phyloP scores from a whole-genome alignment of 1,140 invertebrate species.

The Drosophila aff. region DNA sequence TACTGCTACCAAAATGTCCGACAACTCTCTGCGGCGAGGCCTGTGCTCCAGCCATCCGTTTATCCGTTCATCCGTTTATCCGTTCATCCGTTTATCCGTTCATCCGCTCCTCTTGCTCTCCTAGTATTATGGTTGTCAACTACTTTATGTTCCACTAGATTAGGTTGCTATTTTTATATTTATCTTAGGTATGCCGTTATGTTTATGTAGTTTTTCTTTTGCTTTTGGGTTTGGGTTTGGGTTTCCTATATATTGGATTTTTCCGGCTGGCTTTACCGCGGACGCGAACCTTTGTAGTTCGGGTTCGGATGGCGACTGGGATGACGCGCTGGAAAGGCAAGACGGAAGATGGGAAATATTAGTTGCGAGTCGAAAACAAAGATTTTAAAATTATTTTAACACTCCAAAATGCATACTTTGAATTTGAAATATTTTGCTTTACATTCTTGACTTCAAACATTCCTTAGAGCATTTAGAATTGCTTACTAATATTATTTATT shows the following conservation, averaged over 20 bases:
- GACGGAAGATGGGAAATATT: background rate
- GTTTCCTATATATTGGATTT: slow-evolving; percentile 32
- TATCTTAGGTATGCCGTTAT: slow-evolving; percentile 83
- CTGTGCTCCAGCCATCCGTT: slow-evolving; percentile 33
- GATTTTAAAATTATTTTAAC: too few relatives aligned
- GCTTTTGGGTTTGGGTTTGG: slow-evolving; percentile 39
- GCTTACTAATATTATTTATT: too few relatives aligned
- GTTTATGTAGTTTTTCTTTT: slow-evolving; percentile 76
- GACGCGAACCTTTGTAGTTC: slow-evolving; percentile 83
- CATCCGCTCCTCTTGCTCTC: slow-evolving; percentile 20
- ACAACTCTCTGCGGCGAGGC: slow-evolving; percentile 47
- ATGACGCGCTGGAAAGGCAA: slow-evolving; percentile 66
- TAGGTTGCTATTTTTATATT: slow-evolving; percentile 82
- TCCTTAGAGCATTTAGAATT: too few relatives aligned
- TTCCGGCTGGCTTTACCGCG: slow-evolving; percentile 63
- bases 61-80: slow-evolving; percentile 11
- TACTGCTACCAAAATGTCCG: slow-evolving; percentile 47
- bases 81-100: slow-evolving; percentile 15
- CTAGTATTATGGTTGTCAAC: slow-evolving; percentile 66
- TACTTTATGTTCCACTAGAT: slow-evolving; percentile 83
- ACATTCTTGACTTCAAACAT: too few relatives aligned
- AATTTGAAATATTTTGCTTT: too few relatives aligned
- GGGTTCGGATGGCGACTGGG: slow-evolving; percentile 84
- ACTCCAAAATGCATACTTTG: too few relatives aligned
- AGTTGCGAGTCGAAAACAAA: background rate